Percentiles rank a stretch among this genome's conserved stretches.
Evolutionary conservation across 2,888 invertebrate species (phyloP).

Genomic region (Euclidia mi): DNA sequence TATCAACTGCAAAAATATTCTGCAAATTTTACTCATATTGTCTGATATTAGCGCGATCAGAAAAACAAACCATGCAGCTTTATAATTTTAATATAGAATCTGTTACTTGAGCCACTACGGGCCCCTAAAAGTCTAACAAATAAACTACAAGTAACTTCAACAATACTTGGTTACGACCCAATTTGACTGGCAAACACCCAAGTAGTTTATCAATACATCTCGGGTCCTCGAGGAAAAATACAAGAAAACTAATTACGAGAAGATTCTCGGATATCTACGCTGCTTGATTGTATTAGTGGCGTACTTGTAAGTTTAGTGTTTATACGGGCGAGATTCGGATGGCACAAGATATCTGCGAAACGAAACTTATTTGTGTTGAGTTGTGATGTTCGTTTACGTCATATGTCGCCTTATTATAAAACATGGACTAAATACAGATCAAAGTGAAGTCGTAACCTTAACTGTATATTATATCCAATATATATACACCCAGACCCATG

Average conservation of each 20-base stretch:
- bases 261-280: conserved; percentile 26
- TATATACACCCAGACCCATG: too few species aligned
- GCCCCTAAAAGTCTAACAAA: conserved; percentile 13
- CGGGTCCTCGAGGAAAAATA: conserved; percentile 25
- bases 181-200: conserved; percentile 51
- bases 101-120: too few species aligned
- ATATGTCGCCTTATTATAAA: too few species aligned
- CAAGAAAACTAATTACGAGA: conserved; percentile 38
- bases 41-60: too few species aligned
- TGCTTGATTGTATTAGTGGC: conserved; percentile 20
- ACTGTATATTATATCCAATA: too few species aligned
- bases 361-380: neutral
- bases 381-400: too few species aligned
- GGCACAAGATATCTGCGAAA: neutral
- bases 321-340: neutral
- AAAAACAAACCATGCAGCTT: too few species aligned
- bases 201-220: conserved; percentile 52
- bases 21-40: too few species aligned
- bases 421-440: too few species aligned
- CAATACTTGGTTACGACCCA: conserved; percentile 22
- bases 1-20: too few species aligned
- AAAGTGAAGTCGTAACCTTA: too few species aligned
- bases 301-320: conserved; percentile 11
- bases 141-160: conserved; percentile 20
- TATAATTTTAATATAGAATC: too few species aligned